Percentiles rank a stretch among this genome's conserved stretches.
Evolutionary conservation across 1,140 invertebrate species (phyloP).

Genomic region (Homarus americanus): DNA sequence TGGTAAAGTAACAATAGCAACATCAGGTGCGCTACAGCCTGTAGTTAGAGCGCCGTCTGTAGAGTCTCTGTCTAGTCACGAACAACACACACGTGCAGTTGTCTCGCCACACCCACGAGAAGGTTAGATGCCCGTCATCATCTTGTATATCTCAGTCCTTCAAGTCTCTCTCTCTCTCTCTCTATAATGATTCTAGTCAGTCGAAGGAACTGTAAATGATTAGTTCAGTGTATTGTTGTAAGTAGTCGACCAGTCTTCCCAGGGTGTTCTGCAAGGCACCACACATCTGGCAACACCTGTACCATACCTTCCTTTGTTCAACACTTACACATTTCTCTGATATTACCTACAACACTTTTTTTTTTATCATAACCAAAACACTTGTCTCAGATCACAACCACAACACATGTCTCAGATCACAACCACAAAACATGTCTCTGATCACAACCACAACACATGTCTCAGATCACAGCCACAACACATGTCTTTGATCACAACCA

Average conservation of each 20-base stretch:
- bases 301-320: too few relatives aligned
- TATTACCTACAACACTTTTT: too few relatives aligned
- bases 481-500: too few relatives aligned
- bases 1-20: conserved; percentile 77
- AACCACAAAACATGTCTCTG: too few relatives aligned
- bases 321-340: too few relatives aligned
- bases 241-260: neutral
- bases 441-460: too few relatives aligned
- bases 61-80: conserved; percentile 76
- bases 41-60: conserved; percentile 75
- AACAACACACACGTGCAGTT: conserved; percentile 72
- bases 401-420: neutral
- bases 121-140: conserved; percentile 43
- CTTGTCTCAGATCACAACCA: too few relatives aligned
- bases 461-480: neutral
- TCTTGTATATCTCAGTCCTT: neutral
- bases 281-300: too few relatives aligned
- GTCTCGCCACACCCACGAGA: conserved; percentile 76
- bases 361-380: too few relatives aligned
- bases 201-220: neutral
- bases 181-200: neutral
- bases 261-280: neutral
- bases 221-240: neutral
- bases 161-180: neutral
- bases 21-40: conserved; percentile 75